Conservation (phyloP, 2,113 vertebrate genomes). For the Tupaia tana region DNA sequence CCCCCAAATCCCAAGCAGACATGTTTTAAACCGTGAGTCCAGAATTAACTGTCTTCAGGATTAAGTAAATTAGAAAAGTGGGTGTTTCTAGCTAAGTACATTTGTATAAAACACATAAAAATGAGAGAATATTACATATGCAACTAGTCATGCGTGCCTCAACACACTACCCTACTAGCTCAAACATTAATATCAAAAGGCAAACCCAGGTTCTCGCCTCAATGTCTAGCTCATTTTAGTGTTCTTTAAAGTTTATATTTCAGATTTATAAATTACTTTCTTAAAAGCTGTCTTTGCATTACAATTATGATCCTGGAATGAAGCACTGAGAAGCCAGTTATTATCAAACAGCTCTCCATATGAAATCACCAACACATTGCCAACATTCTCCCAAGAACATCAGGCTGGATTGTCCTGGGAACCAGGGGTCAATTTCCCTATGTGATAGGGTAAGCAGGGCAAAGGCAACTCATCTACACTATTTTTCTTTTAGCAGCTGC, state of each 20-base stretch:
- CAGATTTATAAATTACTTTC: background rate
- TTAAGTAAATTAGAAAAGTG: background rate
- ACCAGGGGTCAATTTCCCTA: background rate
- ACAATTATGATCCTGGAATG: background rate
- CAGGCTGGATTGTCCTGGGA: background rate
- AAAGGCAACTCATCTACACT: background rate
- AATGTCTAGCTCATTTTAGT: background rate
- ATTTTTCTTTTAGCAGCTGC: background rate
- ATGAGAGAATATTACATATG: background rate
- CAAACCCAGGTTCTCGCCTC: background rate
- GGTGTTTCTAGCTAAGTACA: background rate
- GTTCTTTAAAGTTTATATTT: background rate
- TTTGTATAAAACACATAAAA: conserved; percentile 37
- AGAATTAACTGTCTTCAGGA: background rate
- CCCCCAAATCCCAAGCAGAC: background rate
- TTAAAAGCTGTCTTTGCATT: background rate
- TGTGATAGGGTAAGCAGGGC: background rate
- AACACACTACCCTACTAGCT: background rate
- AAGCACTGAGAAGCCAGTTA: background rate
- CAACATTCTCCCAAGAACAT: background rate
- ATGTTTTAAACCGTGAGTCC: background rate
- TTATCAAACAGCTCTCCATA: background rate
- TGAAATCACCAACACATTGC: background rate
- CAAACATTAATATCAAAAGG: background rate
- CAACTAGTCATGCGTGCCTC: background rate